Evolutionary conservation across 2,888 invertebrate genomes (phyloP), one percentile per base, ranked within the genome.

Genomic region (Cosmia trapezina): DNA sequence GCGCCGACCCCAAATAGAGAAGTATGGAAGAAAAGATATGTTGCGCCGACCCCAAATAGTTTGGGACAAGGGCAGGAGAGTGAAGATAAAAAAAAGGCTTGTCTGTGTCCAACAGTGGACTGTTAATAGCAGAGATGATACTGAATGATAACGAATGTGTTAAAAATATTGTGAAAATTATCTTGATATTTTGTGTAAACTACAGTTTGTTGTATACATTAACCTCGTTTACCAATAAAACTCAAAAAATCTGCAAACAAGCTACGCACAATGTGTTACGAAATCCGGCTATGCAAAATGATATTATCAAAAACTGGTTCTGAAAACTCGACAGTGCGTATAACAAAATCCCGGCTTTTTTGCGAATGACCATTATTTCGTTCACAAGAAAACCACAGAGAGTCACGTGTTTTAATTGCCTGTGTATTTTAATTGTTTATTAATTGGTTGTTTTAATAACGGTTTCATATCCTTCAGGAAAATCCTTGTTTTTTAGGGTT

Each of bases 281-380:
- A 73, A 57, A 69, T 65, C 47, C 57, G 9, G 67, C 5, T 54
- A 1, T 22, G 28, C 49, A 14, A 65, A 62, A 47, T 33, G 1
- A 66, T 51, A 47, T 41, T 12, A 63, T 60, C 22, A 28, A 28
- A 22, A 80, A 73, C 68, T n/a, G 28, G 81, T 62, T 74, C 37
- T n/a, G 0, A 17, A 64, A 67, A 45, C 19, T 19, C 37, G 49
- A 49, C 33, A 12, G 33, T 0, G 19, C 33, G 12, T 17, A 53
- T 33, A 53, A 78, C n/a, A 56, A 72, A 28, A 22, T 22, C n/a
- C 56, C 9, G 45, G 4, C 14, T n/a, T 79, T 71, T 72, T 72
- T 72, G 37, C 12, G 14, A 22, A 37, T 19, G 9, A 7, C 19
- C 22, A 57, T 47, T 51, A 60, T 45, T n/a, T 70, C 0, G 59